Evolutionary conservation across 2,888 invertebrate species (phyloP).

Genomic region (Marasmarcha lunaedactyla): DNA sequence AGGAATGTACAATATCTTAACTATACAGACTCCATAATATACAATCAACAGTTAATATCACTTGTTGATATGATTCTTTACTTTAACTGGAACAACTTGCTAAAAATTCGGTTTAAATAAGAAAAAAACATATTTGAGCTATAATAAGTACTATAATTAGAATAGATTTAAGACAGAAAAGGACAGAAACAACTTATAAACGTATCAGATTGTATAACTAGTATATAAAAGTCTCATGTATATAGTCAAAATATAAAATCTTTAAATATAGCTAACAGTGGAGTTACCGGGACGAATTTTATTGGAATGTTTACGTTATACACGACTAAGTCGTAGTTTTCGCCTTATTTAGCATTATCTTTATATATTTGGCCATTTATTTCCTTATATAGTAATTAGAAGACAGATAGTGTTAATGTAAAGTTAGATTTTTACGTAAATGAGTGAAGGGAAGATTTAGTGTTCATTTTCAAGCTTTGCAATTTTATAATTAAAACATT

Average conservation of each 20-base stretch:
- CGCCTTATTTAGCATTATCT: neutral
- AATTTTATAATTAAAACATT: too few relatives aligned
- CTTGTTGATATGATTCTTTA: constrained; percentile 45
- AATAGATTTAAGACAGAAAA: neutral
- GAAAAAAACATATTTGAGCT: constrained; percentile 23
- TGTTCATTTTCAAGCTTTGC: too few relatives aligned
- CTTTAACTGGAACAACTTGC: constrained; percentile 14
- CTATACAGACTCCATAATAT: neutral
- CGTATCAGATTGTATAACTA: neutral
- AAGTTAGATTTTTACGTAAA: too few relatives aligned
- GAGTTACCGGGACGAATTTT: neutral
- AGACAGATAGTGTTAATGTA: too few relatives aligned
- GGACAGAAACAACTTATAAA: neutral
- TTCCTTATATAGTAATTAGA: too few relatives aligned
- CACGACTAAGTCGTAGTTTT: neutral
- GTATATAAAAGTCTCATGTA: neutral
- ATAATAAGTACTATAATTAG: constrained; percentile 33
- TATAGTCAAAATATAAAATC: neutral
- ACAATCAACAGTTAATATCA: constrained; percentile 26
- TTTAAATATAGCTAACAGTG: neutral
- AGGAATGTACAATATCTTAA: constrained; percentile 22
- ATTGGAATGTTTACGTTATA: neutral
- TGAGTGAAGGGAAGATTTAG: too few relatives aligned
- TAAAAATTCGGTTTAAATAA: constrained; percentile 1
- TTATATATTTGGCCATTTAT: constrained; percentile 1